Evolutionary conservation across 2,797 vertebrate species (phyloP), one percentile per base, ranked within the genome.

Genomic region (Dendrocincla fuliginosa): DNA sequence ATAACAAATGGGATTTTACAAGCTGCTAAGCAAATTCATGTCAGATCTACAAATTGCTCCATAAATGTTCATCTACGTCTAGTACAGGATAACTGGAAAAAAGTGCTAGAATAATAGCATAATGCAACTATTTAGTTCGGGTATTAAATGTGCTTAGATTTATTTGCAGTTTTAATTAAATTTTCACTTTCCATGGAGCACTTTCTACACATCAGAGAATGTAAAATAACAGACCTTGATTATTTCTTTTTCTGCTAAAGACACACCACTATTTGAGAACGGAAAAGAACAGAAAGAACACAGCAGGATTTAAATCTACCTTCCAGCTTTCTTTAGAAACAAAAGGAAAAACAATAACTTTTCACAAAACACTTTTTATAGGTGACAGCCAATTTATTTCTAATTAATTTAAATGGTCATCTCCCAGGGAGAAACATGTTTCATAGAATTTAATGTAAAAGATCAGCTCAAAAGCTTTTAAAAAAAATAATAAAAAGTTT

Each of bases 141-240:
- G 10, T 83, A 50, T 80, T 87, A 91, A 93, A 85, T 37, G 18
- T 37, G 16, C 50, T 75, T 61, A 61, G 37, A 61, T 90, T 91
- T 75, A 71, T 74, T 81, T 86, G 35, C 50, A 42, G n/a, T 64
- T 93, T 95, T 88, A 96, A 94, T 92, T 94, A 89, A 87, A 39
- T 87, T 84, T 91, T 83, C 22, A 16, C 6, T 75, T 95, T 87
- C 46, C 67, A 5, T 85, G 16, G 9, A 84, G 24, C 19, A 11
- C 22, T 74, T 69, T 81, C 64, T 64, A 64, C 23, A 44, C 9
- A 70, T 68, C 30, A 78, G 53, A 75, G 42, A 85, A 71, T 16
- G 25, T 39, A 91, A 61, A 78, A 91, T 55, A 78, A 57, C 7
- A 91, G 53, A 65, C 13, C 14, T 65, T 68, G 44, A 20, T 28